Conservation (phyloP, 2,888 invertebrate species). For the Synanthedon tipuliformis region DNA sequence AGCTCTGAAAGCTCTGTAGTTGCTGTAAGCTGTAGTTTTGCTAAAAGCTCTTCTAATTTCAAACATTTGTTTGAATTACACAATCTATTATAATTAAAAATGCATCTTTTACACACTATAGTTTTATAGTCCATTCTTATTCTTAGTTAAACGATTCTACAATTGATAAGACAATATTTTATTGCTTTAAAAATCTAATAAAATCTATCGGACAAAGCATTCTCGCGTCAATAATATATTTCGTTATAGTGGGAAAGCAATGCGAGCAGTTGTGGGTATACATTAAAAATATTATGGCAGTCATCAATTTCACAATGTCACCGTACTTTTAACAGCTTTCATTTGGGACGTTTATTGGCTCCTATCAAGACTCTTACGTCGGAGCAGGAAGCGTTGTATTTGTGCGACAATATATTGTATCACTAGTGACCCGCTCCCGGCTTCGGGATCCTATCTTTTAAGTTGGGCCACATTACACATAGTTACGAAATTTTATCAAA, state of each 20-base stretch:
- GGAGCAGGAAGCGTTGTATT: slow-evolving; percentile 1
- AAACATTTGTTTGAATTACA: too few relatives aligned
- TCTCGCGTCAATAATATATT: slow-evolving; percentile 44
- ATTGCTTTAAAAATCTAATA: slow-evolving; percentile 49
- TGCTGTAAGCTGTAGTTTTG: too few relatives aligned
- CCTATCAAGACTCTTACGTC: slow-evolving; percentile 2
- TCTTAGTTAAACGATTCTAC: not conserved
- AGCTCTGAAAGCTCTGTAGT: too few relatives aligned
- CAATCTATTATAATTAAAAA: not conserved
- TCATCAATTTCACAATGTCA: slow-evolving; percentile 54
- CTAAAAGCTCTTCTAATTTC: too few relatives aligned
- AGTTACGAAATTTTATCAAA: too few relatives aligned
- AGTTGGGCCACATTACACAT: too few relatives aligned
- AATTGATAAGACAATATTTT: slow-evolving; percentile 26
- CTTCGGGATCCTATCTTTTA: too few relatives aligned
- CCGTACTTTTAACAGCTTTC: slow-evolving; percentile 48
- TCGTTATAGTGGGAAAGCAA: slow-evolving; percentile 41
- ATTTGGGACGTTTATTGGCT: slow-evolving; percentile 50
- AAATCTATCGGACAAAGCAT: slow-evolving; percentile 46
- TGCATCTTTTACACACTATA: not conserved
- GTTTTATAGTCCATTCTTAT: not conserved
- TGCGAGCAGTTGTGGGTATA: slow-evolving; percentile 29
- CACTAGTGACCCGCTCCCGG: too few relatives aligned
- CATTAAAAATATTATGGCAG: slow-evolving; percentile 56
- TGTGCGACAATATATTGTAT: not conserved